Conservation (phyloP, 2,888 invertebrate species). For the Apamea sordens region DNA sequence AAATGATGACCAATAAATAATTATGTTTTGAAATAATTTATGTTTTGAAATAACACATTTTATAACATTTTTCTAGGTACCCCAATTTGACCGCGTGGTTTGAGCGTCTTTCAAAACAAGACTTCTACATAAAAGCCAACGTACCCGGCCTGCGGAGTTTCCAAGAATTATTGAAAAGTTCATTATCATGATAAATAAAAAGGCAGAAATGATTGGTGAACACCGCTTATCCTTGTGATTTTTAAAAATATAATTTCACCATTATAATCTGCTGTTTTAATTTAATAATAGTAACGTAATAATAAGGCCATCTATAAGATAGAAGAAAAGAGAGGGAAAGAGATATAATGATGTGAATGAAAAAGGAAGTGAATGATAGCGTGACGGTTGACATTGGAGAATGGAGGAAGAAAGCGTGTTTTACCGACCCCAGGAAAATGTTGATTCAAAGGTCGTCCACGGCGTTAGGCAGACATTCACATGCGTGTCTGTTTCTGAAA, state of each 20-base stretch:
- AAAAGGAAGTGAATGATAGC: not conserved
- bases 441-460: not conserved
- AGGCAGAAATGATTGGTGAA: not conserved
- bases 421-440: not conserved
- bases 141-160: slow-evolving; percentile 60
- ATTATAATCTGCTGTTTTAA: not conserved
- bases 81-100: slow-evolving; percentile 77
- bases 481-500: not conserved
- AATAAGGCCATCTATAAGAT: too few relatives aligned
- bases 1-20: not conserved
- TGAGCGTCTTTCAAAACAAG: slow-evolving; percentile 72
- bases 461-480: not conserved
- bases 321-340: too few relatives aligned
- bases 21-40: not conserved
- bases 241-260: not conserved
- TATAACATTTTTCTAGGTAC: slow-evolving; percentile 71
- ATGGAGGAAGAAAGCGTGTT: too few relatives aligned
- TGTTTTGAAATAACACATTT: not conserved
- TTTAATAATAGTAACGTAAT: not conserved
- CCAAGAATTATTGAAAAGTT: slow-evolving; percentile 55
- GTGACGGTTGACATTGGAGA: not conserved
- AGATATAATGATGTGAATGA: not conserved
- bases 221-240: not conserved
- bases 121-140: slow-evolving; percentile 77
- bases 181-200: slow-evolving; percentile 6